These are phyloP conservation scores for Tenualosa ilisha DNA, from an alignment of 2,797 vertebrate genomes.

Conservation along the genomic window DNA sequence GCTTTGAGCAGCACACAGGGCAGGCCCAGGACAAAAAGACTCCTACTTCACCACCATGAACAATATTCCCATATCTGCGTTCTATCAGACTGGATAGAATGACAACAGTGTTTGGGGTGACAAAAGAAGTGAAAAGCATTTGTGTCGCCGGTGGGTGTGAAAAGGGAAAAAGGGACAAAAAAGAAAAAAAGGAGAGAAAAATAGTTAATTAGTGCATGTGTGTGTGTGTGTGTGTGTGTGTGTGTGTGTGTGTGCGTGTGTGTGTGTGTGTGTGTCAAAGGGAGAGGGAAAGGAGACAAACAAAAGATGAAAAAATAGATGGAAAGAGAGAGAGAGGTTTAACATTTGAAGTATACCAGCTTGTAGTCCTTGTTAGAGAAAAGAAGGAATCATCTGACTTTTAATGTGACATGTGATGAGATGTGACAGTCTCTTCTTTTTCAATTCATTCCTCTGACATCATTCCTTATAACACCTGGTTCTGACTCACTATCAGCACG, in stretches of 20 bases:
- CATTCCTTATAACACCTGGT: background rate
- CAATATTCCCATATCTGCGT: conserved; percentile 9
- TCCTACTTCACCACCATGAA: background rate
- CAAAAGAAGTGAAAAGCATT: background rate
- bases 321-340: background rate
- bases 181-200: background rate
- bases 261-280: conserved; percentile 12
- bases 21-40: background rate
- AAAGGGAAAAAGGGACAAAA: background rate
- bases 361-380: no score
- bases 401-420: background rate
- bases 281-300: background rate
- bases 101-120: conserved; percentile 8
- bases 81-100: background rate
- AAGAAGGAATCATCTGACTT: background rate
- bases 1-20: background rate
- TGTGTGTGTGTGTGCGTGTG: conserved; percentile 47
- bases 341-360: no score
- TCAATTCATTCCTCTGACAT: background rate
- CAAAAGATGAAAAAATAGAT: no score
- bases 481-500: background rate
- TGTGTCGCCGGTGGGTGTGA: conserved; percentile 14
- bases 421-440: no score
- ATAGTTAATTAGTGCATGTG: background rate
- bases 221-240: conserved; percentile 34